Conservation (phyloP, 2,797 vertebrate genomes). For the Phalloptychus januarius region DNA sequence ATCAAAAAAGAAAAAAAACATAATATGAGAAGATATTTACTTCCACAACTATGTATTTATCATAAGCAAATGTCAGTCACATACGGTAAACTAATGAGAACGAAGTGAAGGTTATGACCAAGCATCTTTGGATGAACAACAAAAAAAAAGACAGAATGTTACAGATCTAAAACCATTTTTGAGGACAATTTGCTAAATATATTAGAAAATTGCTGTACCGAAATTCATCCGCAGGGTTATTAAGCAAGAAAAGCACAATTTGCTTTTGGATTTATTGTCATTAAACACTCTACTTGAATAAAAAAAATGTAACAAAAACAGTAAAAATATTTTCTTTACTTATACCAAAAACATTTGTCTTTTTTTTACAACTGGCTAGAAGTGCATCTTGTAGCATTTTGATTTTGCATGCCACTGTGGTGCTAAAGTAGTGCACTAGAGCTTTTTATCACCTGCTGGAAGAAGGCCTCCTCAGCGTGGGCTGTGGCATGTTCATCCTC, state of each 20-base stretch:
- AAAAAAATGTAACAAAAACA: background rate
- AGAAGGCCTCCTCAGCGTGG: constrained; percentile 94
- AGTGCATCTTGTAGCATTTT: background rate
- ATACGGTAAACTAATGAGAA: too few relatives aligned
- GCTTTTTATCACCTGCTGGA: constrained; percentile 78
- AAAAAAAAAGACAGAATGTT: background rate
- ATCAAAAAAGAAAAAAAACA: background rate
- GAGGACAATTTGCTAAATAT: background rate
- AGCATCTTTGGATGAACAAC: background rate
- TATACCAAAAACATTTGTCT: background rate
- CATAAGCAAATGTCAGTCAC: background rate
- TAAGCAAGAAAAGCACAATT: background rate
- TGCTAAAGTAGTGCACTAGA: background rate
- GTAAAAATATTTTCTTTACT: background rate
- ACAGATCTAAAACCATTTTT: background rate
- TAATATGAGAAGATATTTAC: background rate
- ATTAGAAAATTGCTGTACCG: background rate
- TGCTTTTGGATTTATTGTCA: background rate
- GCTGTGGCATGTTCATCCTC: constrained; percentile 92
- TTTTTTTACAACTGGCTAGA: background rate
- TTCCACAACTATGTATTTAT: background rate
- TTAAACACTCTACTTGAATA: background rate
- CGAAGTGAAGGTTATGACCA: background rate
- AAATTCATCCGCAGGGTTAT: background rate
- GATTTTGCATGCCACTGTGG: background rate